Evolutionary conservation across 2,113 vertebrate genomes (phyloP).

Genomic region (Peromyscus maniculatus): DNA sequence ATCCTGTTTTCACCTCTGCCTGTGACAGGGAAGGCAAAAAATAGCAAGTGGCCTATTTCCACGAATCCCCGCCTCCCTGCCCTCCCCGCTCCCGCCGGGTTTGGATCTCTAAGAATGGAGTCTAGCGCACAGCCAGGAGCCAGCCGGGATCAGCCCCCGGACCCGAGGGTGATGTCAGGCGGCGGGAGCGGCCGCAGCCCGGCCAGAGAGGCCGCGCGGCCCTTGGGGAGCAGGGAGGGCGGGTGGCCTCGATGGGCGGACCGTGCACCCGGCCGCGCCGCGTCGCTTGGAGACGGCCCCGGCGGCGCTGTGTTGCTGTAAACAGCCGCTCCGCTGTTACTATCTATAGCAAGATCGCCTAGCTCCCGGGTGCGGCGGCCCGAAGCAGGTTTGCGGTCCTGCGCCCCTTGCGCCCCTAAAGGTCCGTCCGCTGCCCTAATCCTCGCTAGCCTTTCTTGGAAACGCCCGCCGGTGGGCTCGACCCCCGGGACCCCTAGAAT

Average conservation of each 20-base stretch:
- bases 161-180: slow-evolving; percentile 86
- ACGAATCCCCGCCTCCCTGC: slow-evolving; percentile 76
- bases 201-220: slow-evolving; percentile 80
- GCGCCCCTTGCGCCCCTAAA: slow-evolving; percentile 67
- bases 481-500: neutral
- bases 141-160: slow-evolving; percentile 76
- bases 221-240: slow-evolving; percentile 60
- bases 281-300: slow-evolving; percentile 89
- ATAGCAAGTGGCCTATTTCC: slow-evolving; percentile 90
- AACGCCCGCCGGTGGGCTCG: neutral
- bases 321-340: slow-evolving; percentile 90
- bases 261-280: slow-evolving; percentile 76
- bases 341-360: slow-evolving; percentile 89
- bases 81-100: slow-evolving; percentile 81
- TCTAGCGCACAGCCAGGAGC: slow-evolving; percentile 73
- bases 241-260: slow-evolving; percentile 34
- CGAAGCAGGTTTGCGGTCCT: slow-evolving; percentile 84
- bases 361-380: slow-evolving; percentile 86
- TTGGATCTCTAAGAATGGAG: slow-evolving; percentile 88
- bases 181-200: slow-evolving; percentile 78
- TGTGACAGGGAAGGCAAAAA: slow-evolving; percentile 87
- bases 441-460: neutral
- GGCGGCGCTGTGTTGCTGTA: slow-evolving; percentile 89
- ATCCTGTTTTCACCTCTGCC: slow-evolving; percentile 83
- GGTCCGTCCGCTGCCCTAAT: neutral